Evolutionary conservation across 2,113 vertebrate species (phyloP).

Genomic region (Gallinago jamesoni): DNA sequence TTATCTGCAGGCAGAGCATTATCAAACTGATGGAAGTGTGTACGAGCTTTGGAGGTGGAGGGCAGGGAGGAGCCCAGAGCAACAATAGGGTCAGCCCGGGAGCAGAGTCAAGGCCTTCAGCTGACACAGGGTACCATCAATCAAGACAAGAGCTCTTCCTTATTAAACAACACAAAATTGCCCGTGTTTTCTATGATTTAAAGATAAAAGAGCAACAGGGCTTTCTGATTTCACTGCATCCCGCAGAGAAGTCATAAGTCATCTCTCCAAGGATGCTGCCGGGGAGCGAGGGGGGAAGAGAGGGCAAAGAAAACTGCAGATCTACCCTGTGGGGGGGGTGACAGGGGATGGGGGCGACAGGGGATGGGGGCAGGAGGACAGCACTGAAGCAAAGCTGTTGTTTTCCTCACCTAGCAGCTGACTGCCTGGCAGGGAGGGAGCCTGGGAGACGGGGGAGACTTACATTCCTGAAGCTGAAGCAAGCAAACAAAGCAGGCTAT

Average conservation of each 20-base stretch:
- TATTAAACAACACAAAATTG: not conserved
- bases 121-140: not conserved
- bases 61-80: not conserved
- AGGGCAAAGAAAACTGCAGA: not conserved
- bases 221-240: not conserved
- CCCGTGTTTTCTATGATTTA: rapidly evolving
- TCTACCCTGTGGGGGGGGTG: not conserved
- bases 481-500: slow-evolving; percentile 66
- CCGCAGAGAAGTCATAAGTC: not conserved
- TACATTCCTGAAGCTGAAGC: slow-evolving; percentile 53
- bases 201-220: not conserved
- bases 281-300: not conserved
- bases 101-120: not conserved
- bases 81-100: not conserved
- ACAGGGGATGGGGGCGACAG: not conserved
- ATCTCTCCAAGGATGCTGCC: not conserved
- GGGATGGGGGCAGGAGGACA: not conserved
- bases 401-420: slow-evolving; percentile 46
- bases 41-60: not conserved
- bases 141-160: not conserved
- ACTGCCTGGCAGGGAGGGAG: not conserved
- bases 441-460: not conserved
- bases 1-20: not conserved
- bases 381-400: slow-evolving; percentile 19
- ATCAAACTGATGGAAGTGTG: not conserved